Evolutionary conservation across 37 sponge, comb jelly and placozoan species (phyloP), one percentile per base, ranked within the genome.

Genomic region (Cliona cf. orientalis): DNA sequence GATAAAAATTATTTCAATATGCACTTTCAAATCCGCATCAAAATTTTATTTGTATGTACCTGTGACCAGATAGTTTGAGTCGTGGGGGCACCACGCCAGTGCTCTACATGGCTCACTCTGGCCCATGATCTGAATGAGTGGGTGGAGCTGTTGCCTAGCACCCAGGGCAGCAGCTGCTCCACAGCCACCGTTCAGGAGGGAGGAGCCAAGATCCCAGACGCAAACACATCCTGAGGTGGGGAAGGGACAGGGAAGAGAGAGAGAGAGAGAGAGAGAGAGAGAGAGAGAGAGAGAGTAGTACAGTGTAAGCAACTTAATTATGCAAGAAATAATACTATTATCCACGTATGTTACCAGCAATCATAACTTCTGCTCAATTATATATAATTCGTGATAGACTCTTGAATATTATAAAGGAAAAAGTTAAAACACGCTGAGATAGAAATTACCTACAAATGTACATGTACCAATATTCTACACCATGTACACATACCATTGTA

Each of bases 81-180:
- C 80, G 12, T 35, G 33, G 1, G 88, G 88, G 73, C 84, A 91
- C 92, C 92, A 91, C 35, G 88, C 28, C n/a, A 91, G 21, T 60
- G 64, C 44, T 17, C 73, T 58, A 74, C 83, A 83, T 19, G 70
- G 69, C 0, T 32, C 33, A 3, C 12, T 74, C 41, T 87, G 89
- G 26, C 80, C 88, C 3, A 74, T 2, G n/a, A 91, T 37, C 32
- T 84, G 79, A 3, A 79, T 0, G 23, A 79, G 22, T 22, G 92
- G 92, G 56, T 87, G 81, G 49, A 90, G 39, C 6, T 26, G 31
- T n/a, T 5, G 9, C 6, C 9, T 14, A 34, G 49, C 22, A 58
- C 22, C 36, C 40, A 5, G 42, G 75, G 64, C 40, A 26, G 42
- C 31, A 53, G 33, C 14, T 74, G 22, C 62, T 42, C 67, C 31